These are phyloP conservation scores for Alouatta palliata DNA, from an alignment of 2,113 vertebrate species.

Conservation along the genomic window DNA sequence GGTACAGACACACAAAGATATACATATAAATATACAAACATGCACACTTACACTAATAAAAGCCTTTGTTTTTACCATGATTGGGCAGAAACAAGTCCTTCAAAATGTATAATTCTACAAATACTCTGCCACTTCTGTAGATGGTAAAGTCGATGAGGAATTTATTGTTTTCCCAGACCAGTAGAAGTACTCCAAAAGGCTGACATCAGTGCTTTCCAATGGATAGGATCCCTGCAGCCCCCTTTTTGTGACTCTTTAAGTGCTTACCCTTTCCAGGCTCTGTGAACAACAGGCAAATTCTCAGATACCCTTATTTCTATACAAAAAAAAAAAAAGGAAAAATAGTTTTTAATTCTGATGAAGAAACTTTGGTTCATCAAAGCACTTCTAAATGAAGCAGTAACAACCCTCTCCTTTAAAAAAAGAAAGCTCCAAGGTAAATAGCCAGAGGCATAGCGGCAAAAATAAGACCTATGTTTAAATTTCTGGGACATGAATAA, in stretches of 20 bases:
- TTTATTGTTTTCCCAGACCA: neutral
- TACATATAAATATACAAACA: neutral
- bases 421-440: neutral
- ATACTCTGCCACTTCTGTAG: neutral
- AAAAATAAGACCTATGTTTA: neutral
- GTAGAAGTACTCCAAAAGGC: neutral
- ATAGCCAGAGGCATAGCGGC: neutral
- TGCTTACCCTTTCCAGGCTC: neutral
- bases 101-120: neutral
- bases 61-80: neutral
- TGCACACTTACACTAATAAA: neutral
- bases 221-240: too few relatives aligned
- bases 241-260: neutral
- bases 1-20: fast-evolving
- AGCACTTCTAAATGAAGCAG: neutral
- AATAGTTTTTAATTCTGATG: neutral
- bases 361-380: neutral
- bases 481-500: neutral
- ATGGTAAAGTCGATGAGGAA: neutral
- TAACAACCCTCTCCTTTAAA: neutral
- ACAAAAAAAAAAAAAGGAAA: neutral
- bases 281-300: neutral
- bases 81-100: neutral
- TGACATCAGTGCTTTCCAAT: neutral
- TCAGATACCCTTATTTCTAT: neutral